Base-by-base conservation (phyloP, 2,797 vertebrate species). In the Gastrophryne carolinensis region DNA sequence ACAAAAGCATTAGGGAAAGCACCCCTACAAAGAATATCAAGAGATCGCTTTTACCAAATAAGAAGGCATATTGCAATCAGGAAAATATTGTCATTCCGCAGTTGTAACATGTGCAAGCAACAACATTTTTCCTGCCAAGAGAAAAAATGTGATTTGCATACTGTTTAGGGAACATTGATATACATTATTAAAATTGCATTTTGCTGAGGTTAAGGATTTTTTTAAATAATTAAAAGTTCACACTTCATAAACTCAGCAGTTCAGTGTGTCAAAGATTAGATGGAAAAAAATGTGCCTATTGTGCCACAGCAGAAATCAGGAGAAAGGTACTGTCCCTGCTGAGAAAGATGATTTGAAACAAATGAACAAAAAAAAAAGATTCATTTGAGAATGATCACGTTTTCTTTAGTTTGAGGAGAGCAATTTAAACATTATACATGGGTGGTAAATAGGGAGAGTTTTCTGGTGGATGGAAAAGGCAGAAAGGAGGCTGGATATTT, bases 11-110 rank as follows among this genome's bases (percentile, higher is more conserved):
- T 78, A 65, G 61, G 60, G 49, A 72, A 12, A 58, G 75, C 41
- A 66, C 68, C 75, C 61, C 68, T 72, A 32, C 50, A 72, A 78
- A 50, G 75, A 32, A 66, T 71, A 60, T 72, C 53, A 78, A 78
- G 67, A 72, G 52, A 50, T 44, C 68, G 23, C 71, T 72, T 68
- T 78, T 60, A 78, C 61, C 54, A 29, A 78, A 41, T 35, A 72
- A 24, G 19, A 72, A 47, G 41, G 60, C 75, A 72, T 72, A 72
- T 52, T 78, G 68, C 17, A 72, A 57, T 66, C 50, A 50, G 30
- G 60, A 50, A 75, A 75, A 68, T 68, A 61, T 68, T 68, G 64
- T 75, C 50, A 75, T 75, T 74, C 72, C 58, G 21, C 50, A 49
- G 26, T 74, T 65, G 50, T 50, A 74, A n/a, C 8, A 57, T 66